Evolutionary conservation across 2,888 invertebrate genomes (phyloP).

Genomic region (Drosophila emarginata): DNA sequence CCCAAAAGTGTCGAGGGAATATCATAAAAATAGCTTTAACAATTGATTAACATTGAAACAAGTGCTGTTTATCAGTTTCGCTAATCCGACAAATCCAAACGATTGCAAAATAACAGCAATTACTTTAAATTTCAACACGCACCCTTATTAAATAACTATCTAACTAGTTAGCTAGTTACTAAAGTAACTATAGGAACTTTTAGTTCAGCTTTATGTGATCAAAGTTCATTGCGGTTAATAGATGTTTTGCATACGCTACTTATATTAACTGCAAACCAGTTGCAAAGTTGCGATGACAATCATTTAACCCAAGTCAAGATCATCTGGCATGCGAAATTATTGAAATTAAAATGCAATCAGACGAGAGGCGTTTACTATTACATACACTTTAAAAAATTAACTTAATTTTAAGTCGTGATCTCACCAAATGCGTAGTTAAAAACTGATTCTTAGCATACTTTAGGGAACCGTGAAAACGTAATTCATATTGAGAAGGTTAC

Average conservation of each 20-base stretch:
- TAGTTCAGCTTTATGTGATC: conserved; percentile 33
- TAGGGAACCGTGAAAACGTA: neutral
- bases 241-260: conserved; percentile 22
- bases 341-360: conserved; percentile 13
- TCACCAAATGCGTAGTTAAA: neutral
- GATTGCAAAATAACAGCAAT: conserved; percentile 7
- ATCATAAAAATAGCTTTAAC: conserved; percentile 1
- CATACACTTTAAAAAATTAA: neutral
- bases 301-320: conserved; percentile 29
- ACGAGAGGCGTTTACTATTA: neutral
- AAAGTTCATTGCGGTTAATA: conserved; percentile 50
- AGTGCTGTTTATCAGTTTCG: conserved; percentile 15
- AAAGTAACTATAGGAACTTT: conserved; percentile 6
- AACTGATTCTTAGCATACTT: neutral
- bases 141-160: neutral
- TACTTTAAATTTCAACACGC: neutral
- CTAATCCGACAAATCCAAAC: conserved; percentile 30
- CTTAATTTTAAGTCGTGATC: neutral
- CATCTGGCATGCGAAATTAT: conserved; percentile 22
- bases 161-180: neutral
- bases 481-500: too few relatives aligned
- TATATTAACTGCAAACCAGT: conserved; percentile 20
- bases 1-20: neutral
- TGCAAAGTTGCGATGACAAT: conserved; percentile 14
- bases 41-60: neutral